phyloP scores from a whole-genome alignment of 1,140 invertebrate genomes.

The Holcopasites calliopsidis region DNA sequence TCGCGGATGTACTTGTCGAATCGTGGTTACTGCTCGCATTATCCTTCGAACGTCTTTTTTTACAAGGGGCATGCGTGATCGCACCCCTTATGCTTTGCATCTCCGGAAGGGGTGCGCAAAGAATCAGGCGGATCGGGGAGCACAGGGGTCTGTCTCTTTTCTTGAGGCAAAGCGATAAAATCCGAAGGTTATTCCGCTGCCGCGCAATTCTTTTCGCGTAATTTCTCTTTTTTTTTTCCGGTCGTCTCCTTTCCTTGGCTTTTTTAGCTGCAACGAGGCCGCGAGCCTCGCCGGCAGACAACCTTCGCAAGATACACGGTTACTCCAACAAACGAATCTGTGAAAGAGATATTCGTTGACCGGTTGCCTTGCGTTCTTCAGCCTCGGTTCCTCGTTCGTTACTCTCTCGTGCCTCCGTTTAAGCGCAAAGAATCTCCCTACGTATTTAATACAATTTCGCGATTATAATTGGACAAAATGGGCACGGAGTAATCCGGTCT shows the following conservation, averaged over 20 bases:
- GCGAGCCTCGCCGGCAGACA: conserved; percentile 73
- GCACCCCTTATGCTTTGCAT: too few species aligned
- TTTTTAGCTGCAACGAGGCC: conserved; percentile 70
- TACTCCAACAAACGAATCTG: conserved; percentile 63
- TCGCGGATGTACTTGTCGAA: too few species aligned
- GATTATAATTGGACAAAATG: background rate
- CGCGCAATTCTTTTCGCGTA: conserved; percentile 64
- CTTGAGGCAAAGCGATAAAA: conserved; percentile 49
- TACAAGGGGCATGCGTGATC: too few species aligned
- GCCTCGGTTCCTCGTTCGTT: background rate
- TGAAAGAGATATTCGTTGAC: conserved; percentile 59
- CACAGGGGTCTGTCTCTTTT: conserved; percentile 26
- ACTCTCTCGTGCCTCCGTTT: too few species aligned
- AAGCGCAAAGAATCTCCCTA: background rate
- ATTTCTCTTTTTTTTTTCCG: conserved; percentile 51
- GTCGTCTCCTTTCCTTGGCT: conserved; percentile 64
- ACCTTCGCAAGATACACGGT: conserved; percentile 72
- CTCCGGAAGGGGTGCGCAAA: too few species aligned
- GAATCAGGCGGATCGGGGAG: background rate
- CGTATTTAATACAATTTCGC: too few species aligned
- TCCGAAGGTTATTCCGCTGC: conserved; percentile 56
- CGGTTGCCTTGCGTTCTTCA: conserved; percentile 19
- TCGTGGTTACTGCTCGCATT: background rate
- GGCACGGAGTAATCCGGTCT: conserved; percentile 17
- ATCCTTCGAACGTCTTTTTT: too few species aligned